Conservation (phyloP, 2,113 vertebrate species). For the Trogon melanurus region DNA sequence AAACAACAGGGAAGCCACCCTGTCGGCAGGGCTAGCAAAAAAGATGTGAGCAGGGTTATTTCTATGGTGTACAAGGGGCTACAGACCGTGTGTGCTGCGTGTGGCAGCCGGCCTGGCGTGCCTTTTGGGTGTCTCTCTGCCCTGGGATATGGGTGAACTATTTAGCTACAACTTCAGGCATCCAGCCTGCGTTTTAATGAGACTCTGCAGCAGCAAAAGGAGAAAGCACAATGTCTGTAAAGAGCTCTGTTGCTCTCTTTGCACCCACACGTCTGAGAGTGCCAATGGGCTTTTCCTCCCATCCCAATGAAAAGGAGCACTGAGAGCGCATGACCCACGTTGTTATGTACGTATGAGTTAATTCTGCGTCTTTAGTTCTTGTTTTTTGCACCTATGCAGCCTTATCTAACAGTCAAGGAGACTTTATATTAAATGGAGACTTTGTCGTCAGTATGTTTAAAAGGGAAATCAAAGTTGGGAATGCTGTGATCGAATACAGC, state of each 20-base stretch:
- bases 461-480: conserved; percentile 96
- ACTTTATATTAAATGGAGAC: conserved; percentile 96
- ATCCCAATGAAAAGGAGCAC: neutral
- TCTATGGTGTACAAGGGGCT: neutral
- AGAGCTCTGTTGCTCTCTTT: conserved; percentile 18
- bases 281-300: neutral
- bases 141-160: neutral
- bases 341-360: conserved; percentile 50
- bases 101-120: neutral
- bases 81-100: neutral
- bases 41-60: neutral
- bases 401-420: conserved; percentile 90
- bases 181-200: neutral
- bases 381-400: conserved; percentile 79
- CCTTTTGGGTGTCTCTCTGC: neutral
- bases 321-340: neutral
- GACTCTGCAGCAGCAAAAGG: neutral
- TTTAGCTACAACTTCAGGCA: neutral
- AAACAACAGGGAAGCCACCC: neutral
- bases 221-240: neutral
- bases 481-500: conserved; percentile 93
- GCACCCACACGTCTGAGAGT: neutral
- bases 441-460: conserved; percentile 99
- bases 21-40: neutral
- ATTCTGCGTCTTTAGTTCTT: conserved; percentile 57